Conservation (phyloP, 2,888 invertebrate genomes). For the Petrolisthes manimaculis region DNA sequence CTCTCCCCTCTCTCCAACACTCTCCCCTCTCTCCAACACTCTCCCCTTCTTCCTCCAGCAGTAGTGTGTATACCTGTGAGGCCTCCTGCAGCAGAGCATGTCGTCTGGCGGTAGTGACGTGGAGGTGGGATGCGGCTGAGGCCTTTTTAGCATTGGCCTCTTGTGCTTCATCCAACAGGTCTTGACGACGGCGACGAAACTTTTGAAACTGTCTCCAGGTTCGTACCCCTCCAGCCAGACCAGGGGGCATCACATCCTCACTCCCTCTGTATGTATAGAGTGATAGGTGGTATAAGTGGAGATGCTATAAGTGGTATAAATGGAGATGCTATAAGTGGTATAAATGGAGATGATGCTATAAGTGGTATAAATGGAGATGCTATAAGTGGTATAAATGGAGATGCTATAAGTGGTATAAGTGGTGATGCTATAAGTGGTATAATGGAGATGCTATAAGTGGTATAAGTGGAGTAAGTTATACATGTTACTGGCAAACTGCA, state of each 20-base stretch:
- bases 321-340: no score
- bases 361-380: neutral
- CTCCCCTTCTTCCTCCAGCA: neutral
- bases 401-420: neutral
- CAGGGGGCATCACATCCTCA: constrained; percentile 46
- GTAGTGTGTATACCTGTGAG: constrained; percentile 19
- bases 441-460: no score
- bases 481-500: no score
- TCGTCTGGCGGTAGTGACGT: constrained; percentile 16
- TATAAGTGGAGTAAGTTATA: no score
- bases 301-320: neutral
- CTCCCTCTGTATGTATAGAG: neutral
- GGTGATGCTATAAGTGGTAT: neutral
- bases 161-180: constrained; percentile 39
- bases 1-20: neutral
- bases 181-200: constrained; percentile 50
- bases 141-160: constrained; percentile 31
- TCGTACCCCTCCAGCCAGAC: constrained; percentile 38
- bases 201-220: constrained; percentile 48
- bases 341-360: no score
- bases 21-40: neutral
- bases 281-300: neutral
- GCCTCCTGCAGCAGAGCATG: constrained; percentile 33
- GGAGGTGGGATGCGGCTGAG: constrained; percentile 43
- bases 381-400: neutral